Percentiles rank a stretch among this genome's conserved stretches.
Conservation (phyloP, 2,888 invertebrate species). For the Steinernema carpocapsae region DNA sequence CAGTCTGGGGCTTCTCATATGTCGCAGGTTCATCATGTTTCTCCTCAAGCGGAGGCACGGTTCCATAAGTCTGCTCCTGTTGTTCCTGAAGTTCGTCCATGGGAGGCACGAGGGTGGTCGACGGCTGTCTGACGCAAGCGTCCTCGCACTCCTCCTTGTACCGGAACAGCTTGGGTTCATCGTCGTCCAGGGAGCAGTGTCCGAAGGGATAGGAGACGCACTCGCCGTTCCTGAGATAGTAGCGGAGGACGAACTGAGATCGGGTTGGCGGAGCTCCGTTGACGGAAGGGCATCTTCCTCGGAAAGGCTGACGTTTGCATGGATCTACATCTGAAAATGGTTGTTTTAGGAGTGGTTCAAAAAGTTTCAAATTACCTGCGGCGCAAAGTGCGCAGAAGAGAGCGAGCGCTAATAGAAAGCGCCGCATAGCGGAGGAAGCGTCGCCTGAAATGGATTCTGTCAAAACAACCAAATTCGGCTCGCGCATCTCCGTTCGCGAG, state of each 20-base stretch:
- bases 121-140: conserved; percentile 55
- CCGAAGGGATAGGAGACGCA: conserved; percentile 69
- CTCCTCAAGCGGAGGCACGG: conserved; percentile 41
- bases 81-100: conserved; percentile 38
- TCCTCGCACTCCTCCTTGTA: conserved; percentile 69
- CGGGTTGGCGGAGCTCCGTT: conserved; percentile 58
- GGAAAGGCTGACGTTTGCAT: conserved; percentile 68
- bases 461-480: conserved; percentile 9
- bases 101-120: conserved; percentile 36
- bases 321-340: conserved; percentile 56
- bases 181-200: conserved; percentile 67
- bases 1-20: conserved; percentile 43
- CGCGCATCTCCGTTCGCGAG: neutral
- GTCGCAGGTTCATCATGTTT: conserved; percentile 23
- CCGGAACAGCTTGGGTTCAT: conserved; percentile 66
- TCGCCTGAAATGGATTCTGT: conserved; percentile 33
- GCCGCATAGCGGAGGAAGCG: conserved; percentile 30
- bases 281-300: conserved; percentile 57
- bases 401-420: conserved; percentile 26
- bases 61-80: conserved; percentile 47
- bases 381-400: conserved; percentile 26
- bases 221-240: conserved; percentile 66
- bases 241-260: conserved; percentile 68
- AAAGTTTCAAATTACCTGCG: neutral
- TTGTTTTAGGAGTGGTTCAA: neutral